A percentile compares a stretch with the other conserved stretches of the same genome.
These are phyloP conservation scores for Desmodus rotundus DNA, from an alignment of 2,113 vertebrate species.

Conservation along the genomic window DNA sequence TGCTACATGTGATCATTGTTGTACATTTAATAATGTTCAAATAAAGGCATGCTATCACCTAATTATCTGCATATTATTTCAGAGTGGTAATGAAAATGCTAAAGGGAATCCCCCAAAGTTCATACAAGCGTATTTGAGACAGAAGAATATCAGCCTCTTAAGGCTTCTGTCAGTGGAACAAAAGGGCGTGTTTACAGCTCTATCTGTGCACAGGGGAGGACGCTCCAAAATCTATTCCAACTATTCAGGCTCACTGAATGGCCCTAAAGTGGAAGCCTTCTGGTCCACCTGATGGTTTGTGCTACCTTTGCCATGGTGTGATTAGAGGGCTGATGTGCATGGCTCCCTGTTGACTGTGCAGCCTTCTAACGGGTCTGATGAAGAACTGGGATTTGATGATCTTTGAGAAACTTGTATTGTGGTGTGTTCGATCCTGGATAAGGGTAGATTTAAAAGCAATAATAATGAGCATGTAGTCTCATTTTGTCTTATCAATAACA, in stretches of 20 bases:
- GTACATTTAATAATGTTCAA: constrained; percentile 68
- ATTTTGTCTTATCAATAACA: constrained; percentile 15
- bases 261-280: neutral
- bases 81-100: neutral
- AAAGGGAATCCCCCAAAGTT: constrained; percentile 13
- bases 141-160: constrained; percentile 33
- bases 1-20: constrained; percentile 64
- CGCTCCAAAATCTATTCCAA: neutral
- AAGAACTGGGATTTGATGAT: neutral
- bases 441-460: neutral
- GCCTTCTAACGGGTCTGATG: neutral
- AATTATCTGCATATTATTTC: constrained; percentile 19
- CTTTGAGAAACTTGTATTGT: neutral
- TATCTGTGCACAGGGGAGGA: neutral
- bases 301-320: neutral
- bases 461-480: neutral
- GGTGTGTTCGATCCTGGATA: neutral
- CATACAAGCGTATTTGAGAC: constrained; percentile 30
- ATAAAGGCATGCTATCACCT: neutral
- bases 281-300: neutral
- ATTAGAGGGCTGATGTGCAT: neutral
- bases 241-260: neutral
- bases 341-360: neutral
- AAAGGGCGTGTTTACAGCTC: neutral
- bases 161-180: neutral